Percentiles rank a stretch among this genome's conserved stretches.
Evolutionary conservation across 1,140 invertebrate species (phyloP).

Genomic region (Sinonovacula constricta): DNA sequence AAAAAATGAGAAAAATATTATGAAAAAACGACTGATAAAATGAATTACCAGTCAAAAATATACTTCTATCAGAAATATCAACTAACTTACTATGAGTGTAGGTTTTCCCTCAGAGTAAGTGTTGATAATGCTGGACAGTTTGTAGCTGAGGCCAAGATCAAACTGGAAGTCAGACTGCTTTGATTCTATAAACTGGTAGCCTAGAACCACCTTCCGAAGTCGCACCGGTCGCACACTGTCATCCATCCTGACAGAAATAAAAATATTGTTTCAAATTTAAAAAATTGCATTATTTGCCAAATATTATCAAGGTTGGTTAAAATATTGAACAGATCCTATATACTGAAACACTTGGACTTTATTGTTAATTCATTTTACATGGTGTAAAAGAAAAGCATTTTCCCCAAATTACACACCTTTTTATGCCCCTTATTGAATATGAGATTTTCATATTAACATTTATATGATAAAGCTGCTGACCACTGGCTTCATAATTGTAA

Average conservation of each 20-base stretch:
- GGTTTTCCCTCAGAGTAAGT: constrained; percentile 87
- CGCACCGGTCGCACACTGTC: constrained; percentile 86
- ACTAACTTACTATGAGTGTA: constrained; percentile 83
- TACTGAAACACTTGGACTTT: background rate
- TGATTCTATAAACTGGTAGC: constrained; percentile 81
- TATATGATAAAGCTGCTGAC: too few species aligned
- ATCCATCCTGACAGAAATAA: constrained; percentile 80
- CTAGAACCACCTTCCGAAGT: constrained; percentile 86
- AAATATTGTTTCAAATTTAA: too few species aligned
- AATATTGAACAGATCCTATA: background rate
- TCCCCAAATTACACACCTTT: too few species aligned
- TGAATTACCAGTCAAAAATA: too few species aligned
- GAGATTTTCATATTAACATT: too few species aligned
- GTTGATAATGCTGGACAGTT: constrained; percentile 84
- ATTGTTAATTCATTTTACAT: too few species aligned
- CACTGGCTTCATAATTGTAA: too few species aligned
- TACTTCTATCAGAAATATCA: too few species aligned
- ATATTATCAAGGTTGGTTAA: background rate
- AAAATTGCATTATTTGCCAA: background rate
- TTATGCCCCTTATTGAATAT: too few species aligned
- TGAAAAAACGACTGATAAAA: too few species aligned
- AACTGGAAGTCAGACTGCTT: constrained; percentile 85
- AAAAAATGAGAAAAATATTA: too few species aligned
- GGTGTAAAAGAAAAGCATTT: too few species aligned
- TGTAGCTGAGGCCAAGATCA: constrained; percentile 87